Conservation (phyloP, 2,888 invertebrate species). For the Acrobasis consociella region DNA sequence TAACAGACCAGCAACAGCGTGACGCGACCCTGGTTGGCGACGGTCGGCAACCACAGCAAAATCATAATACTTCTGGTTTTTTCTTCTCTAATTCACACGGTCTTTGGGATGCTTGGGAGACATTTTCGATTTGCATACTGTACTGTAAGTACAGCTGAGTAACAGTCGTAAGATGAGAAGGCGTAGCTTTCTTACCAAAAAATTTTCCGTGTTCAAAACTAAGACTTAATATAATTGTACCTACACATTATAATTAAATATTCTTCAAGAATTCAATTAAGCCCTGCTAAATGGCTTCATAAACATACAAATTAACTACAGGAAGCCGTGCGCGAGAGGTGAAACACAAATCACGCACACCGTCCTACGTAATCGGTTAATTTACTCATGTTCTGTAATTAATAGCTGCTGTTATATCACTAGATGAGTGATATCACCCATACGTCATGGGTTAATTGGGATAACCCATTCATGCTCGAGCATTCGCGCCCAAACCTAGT, state of each 20-base stretch:
- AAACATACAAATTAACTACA: conserved; percentile 3
- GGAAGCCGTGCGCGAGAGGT: conserved; percentile 6
- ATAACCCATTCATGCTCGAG: conserved; percentile 24
- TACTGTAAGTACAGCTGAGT: too few species aligned
- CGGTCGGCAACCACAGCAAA: too few species aligned
- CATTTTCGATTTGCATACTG: too few species aligned
- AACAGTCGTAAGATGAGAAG: neutral
- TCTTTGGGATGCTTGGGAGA: too few species aligned
- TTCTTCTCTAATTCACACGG: too few species aligned
- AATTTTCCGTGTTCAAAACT: neutral
- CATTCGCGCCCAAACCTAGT: conserved; percentile 13
- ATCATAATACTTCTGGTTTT: too few species aligned
- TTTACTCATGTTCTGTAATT: conserved; percentile 23
- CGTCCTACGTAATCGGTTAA: conserved; percentile 23
- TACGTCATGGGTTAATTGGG: conserved; percentile 27
- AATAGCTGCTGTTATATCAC: conserved; percentile 25
- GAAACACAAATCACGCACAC: conserved; percentile 22
- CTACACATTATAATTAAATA: neutral
- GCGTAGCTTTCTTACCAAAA: neutral
- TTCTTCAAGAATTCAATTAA: conserved; percentile 3
- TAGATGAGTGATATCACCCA: conserved; percentile 24
- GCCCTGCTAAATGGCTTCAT: neutral
- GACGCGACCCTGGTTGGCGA: too few species aligned
- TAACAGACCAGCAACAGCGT: too few species aligned
- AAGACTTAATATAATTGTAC: neutral